A percentile compares a stretch with the other conserved stretches of the same genome.
Evolutionary conservation across 2,113 vertebrate genomes (phyloP).

Genomic region (Pao palembangensis): DNA sequence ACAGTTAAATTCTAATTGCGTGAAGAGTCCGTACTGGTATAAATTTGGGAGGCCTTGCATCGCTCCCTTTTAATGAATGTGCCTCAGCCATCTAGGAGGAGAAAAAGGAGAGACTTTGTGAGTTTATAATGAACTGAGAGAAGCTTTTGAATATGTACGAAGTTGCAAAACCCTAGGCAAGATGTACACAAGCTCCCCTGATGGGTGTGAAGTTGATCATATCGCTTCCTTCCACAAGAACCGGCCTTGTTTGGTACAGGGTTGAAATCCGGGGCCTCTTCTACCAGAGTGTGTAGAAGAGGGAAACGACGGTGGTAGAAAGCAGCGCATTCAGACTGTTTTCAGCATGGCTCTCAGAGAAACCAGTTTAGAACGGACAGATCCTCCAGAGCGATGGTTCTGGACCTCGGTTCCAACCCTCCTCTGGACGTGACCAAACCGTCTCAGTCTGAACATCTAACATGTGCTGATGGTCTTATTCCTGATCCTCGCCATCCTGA

Average conservation of each 20-base stretch:
- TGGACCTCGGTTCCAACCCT: too few species aligned
- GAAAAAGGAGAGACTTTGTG: conserved; percentile 72
- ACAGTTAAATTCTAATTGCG: conserved; percentile 70
- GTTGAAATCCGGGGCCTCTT: conserved; percentile 59
- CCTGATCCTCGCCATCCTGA: too few species aligned
- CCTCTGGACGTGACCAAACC: too few species aligned
- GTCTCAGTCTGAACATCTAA: too few species aligned
- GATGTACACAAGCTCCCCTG: conserved; percentile 79
- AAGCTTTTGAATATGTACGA: conserved; percentile 84
- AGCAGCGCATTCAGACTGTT: too few species aligned
- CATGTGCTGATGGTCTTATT: too few species aligned
- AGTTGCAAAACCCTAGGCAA: conserved; percentile 79
- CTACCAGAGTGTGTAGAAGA: conserved; percentile 15
- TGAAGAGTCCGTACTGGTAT: conserved; percentile 68
- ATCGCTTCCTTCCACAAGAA: conserved; percentile 67
- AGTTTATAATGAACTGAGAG: conserved; percentile 78
- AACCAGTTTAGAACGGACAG: too few species aligned
- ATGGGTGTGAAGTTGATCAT: conserved; percentile 77
- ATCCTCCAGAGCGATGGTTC: too few species aligned
- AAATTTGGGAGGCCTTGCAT: conserved; percentile 68
- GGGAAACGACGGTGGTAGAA: too few species aligned
- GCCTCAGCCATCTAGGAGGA: conserved; percentile 57
- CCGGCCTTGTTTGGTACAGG: conserved; percentile 64
- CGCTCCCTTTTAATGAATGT: conserved; percentile 73
- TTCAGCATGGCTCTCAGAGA: too few species aligned